These are phyloP conservation scores for Idaea dimidiata DNA, from an alignment of 2,888 invertebrate genomes.

Conservation along the genomic window DNA sequence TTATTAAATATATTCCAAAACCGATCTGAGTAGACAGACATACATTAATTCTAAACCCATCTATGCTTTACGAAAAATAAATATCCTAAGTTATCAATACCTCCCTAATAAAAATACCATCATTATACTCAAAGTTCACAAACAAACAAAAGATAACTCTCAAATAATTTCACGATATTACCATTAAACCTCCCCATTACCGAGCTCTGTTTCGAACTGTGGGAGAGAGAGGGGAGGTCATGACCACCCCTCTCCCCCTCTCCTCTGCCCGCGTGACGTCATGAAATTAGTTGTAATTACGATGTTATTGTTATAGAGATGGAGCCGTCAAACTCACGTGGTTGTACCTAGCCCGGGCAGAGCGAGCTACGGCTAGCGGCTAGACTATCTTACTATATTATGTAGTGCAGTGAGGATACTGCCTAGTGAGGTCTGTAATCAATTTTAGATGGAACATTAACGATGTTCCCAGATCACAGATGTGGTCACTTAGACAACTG, in stretches of 20 bases:
- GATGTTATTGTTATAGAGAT: neutral
- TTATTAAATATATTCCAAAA: too few relatives aligned
- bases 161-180: neutral
- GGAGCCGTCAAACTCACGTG: neutral
- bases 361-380: neutral
- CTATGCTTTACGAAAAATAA: neutral
- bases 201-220: neutral
- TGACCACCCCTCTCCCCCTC: neutral
- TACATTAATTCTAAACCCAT: neutral
- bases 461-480: neutral
- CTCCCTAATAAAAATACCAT: neutral
- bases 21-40: too few relatives aligned
- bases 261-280: neutral
- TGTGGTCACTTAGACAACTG: neutral
- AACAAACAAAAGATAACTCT: neutral
- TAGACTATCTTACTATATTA: neutral
- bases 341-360: neutral
- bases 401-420: neutral
- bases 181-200: neutral
- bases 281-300: neutral
- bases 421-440: neutral
- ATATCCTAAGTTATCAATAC: neutral
- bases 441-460: neutral
- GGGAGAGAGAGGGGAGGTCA: neutral
- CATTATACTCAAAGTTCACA: neutral